Percentiles rank a stretch among this genome's conserved stretches.
Evolutionary conservation across 2,113 vertebrate species (phyloP).

Genomic region (Morone chrysops): DNA sequence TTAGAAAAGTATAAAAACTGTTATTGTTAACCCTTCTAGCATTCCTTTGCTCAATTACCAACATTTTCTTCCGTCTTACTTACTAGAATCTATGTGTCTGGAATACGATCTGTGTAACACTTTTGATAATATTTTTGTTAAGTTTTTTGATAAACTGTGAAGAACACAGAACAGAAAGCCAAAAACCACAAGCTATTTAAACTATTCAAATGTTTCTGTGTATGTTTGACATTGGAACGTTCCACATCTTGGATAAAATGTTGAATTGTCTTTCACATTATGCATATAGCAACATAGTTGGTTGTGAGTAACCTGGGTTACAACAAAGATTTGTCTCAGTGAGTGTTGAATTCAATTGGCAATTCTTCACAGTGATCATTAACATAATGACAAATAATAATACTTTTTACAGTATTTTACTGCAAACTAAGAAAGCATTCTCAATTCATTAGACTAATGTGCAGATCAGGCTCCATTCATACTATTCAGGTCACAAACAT

Average conservation of each 20-base stretch:
- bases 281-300: no score
- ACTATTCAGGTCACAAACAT: not conserved
- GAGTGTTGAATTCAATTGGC: not conserved
- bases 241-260: not conserved
- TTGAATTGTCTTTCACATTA: not conserved
- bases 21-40: not conserved
- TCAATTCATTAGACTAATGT: not conserved
- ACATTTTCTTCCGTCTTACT: not conserved
- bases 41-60: not conserved
- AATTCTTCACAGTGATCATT: slow-evolving; percentile 4
- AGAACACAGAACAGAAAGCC: no score
- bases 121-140: not conserved
- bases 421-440: slow-evolving; percentile 1
- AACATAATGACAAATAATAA: not conserved
- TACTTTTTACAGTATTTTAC: not conserved
- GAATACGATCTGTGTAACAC: not conserved
- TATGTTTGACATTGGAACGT: not conserved
- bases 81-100: not conserved
- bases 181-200: not conserved
- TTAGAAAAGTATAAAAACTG: not conserved
- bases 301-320: not conserved
- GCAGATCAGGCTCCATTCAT: not conserved
- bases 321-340: not conserved
- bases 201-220: not conserved
- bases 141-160: not conserved